Base-by-base conservation (phyloP, 2,113 vertebrate genomes). In the Herpailurus yagouaroundi region DNA sequence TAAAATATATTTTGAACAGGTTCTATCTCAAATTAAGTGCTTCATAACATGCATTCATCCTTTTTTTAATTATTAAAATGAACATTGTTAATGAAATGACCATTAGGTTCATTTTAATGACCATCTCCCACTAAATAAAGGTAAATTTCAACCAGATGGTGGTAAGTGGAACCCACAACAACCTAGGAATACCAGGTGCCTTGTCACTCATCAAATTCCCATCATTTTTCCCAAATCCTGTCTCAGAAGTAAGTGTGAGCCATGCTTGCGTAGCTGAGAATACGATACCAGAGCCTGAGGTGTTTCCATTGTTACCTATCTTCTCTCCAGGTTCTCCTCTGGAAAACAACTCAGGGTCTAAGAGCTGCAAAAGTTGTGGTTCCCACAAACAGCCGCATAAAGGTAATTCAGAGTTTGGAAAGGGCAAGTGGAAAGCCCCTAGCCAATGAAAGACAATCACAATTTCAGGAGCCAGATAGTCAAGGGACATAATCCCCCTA, bases 11-110 rank as follows among this genome's bases (percentile, higher is more conserved):
- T 84, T 66, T 71, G 27, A 86, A 76, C 9, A 64, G 1, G 0
- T 0, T 19, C 15, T 77, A 19, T 45, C 50, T 93, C 80, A 81
- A 41, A 52, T 41, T 38, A 94, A 45, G 13, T 41, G 19, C 15
- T 73, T 57, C 66, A 33, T 80, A 66, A 86, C 57, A 68, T 36
- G 8, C 21, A 36, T 41, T 29, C 19, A 31, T 31, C n/a, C 9
- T 64, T 41, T 90, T 93, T 81, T 81, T 63, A 63, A 73, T 68
- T 52, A 76, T 82, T n/a, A 57, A 92, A 91, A 88, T 52, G 10
- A 91, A 25, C 25, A 74, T 31, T 36, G 25, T 19, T 92, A 12
- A 86, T 74, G 16, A 83, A 76, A 69, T 92, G 33, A 69, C 6
- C 8, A n/a, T 60, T 57, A 13, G 23, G 12, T 90, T 87, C 13